Percentiles rank a stretch among this genome's conserved stretches.
These are phyloP conservation scores for Drosophila setifemur DNA, from an alignment of 1,140 invertebrate genomes.

Conservation along the genomic window DNA sequence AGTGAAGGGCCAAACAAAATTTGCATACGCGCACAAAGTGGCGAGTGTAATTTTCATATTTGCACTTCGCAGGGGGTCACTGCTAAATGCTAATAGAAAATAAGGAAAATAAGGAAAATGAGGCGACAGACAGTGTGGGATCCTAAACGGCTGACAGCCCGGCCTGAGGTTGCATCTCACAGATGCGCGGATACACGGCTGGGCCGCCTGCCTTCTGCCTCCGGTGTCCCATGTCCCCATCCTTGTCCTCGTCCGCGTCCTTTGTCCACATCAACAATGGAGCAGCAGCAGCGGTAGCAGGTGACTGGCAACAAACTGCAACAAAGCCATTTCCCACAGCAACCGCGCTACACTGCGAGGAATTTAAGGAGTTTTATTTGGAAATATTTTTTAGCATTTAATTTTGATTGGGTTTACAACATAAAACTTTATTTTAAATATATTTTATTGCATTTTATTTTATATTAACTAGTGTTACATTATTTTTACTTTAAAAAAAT, in stretches of 20 bases:
- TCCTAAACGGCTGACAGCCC: conserved; percentile 31
- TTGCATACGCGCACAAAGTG: conserved; percentile 63
- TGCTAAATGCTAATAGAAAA: conserved; percentile 34
- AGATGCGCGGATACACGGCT: background rate
- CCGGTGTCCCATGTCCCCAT: background rate
- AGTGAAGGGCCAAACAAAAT: conserved; percentile 37
- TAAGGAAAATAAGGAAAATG: no score
- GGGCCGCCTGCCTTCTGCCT: background rate
- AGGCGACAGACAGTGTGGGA: no score
- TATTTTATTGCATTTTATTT: no score
- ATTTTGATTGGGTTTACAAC: no score
- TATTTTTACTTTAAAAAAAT: no score
- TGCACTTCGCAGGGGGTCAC: background rate
- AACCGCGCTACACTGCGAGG: background rate
- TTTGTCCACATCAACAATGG: background rate
- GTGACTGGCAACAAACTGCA: background rate
- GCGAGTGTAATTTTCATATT: conserved; percentile 52
- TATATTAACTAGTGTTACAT: no score
- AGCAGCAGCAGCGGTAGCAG: background rate
- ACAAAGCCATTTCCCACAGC: background rate
- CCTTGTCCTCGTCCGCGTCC: background rate
- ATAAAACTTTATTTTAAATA: no score
- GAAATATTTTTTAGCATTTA: no score
- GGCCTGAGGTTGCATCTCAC: background rate
- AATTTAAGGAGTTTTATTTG: no score